Conservation (phyloP, 2,797 vertebrate species). For the Phoebastria nigripes region DNA sequence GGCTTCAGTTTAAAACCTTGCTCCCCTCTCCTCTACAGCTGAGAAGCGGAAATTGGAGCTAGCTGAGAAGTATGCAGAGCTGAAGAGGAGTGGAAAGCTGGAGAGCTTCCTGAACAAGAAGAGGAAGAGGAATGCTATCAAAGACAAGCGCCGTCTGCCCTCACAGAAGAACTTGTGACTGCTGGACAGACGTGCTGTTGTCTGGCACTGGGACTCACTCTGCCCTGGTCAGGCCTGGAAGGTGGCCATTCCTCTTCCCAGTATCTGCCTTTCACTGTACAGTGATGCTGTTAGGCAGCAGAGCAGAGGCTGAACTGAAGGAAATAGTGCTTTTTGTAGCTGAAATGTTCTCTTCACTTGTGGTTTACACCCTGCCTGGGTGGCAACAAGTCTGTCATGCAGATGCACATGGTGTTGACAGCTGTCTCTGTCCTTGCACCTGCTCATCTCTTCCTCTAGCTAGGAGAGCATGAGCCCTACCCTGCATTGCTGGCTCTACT, state of each 20-base stretch:
- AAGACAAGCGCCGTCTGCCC: slow-evolving; percentile 88
- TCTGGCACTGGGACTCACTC: not conserved
- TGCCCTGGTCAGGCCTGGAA: not conserved
- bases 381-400: not conserved
- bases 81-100: slow-evolving; percentile 91
- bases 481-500: not conserved
- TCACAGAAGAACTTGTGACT: slow-evolving; percentile 54
- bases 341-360: not conserved
- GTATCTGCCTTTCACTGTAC: not conserved
- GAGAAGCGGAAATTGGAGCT: slow-evolving; percentile 87
- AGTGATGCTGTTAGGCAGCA: not conserved
- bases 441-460: not conserved
- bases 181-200: not conserved
- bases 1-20: not conserved
- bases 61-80: slow-evolving; percentile 85
- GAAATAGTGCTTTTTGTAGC: not conserved
- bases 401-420: not conserved
- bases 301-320: not conserved
- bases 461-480: not conserved
- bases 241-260: not conserved
- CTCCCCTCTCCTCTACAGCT: slow-evolving; percentile 67
- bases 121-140: slow-evolving; percentile 90
- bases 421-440: not conserved
- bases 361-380: not conserved
- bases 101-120: slow-evolving; percentile 92